A percentile compares a stretch with the other conserved stretches of the same genome.
Evolutionary conservation across 2,888 invertebrate genomes (phyloP).

Genomic region (Rhamphomyia laevipes): DNA sequence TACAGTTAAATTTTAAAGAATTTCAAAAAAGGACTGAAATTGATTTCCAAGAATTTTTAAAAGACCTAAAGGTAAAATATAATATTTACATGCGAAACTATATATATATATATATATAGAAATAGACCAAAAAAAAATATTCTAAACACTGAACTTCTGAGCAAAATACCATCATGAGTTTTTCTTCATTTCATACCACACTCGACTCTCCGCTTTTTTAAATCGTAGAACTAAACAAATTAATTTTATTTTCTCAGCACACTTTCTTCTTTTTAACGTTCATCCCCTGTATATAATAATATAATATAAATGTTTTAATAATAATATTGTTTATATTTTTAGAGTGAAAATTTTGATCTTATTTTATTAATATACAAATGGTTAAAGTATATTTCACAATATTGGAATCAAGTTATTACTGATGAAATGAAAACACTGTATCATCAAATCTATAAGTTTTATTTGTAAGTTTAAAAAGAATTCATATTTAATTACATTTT

Average conservation of each 20-base stretch:
- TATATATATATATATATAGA: no score
- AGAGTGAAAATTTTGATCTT: conserved; percentile 20
- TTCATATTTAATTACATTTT: not conserved
- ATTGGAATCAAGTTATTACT: conserved; percentile 20
- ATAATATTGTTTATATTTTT: conserved; percentile 3
- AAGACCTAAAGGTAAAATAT: conserved; percentile 16
- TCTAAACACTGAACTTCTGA: no score
- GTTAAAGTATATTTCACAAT: conserved; percentile 22
- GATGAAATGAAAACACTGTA: conserved; percentile 20
- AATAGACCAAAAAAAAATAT: no score
- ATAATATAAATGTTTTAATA: not conserved
- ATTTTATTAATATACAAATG: conserved; percentile 22
- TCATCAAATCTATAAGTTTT: conserved; percentile 21
- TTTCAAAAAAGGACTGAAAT: conserved; percentile 19
- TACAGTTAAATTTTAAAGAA: conserved; percentile 13
- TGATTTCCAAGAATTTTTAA: conserved; percentile 20
- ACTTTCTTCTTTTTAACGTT: no score
- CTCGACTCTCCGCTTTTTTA: no score
- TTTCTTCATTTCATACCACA: no score
- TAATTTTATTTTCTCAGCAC: no score
- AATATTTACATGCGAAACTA: not conserved
- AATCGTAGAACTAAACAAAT: no score
- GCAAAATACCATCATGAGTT: no score
- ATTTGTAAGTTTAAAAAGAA: conserved; percentile 17
- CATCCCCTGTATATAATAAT: no score